These are phyloP conservation scores for Caenorhabditis macrosperma DNA, from an alignment of 2,888 invertebrate species.

Conservation along the genomic window DNA sequence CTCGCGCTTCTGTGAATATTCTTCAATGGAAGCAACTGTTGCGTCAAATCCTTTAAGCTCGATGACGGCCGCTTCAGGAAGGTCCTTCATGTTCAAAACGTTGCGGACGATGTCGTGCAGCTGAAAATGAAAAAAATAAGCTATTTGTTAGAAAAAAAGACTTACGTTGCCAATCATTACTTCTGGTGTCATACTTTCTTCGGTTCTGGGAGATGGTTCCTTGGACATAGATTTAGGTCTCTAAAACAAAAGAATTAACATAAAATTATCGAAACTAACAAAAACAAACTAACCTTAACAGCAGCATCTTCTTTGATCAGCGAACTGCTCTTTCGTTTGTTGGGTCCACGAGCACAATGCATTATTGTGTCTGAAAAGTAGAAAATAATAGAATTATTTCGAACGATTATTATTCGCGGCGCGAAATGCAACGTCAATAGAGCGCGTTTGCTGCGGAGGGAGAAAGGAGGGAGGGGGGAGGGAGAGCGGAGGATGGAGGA, in stretches of 20 bases:
- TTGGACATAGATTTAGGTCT: constrained; percentile 32
- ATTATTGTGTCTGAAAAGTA: constrained; percentile 4
- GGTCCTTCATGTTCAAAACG: background rate
- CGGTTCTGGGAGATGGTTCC: constrained; percentile 9
- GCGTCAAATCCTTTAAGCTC: constrained; percentile 55
- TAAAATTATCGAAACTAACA: background rate
- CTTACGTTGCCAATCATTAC: constrained; percentile 31
- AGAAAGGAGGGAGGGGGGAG: too few species aligned
- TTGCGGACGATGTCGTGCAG: constrained; percentile 21
- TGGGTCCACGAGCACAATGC: constrained; percentile 14
- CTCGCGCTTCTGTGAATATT: constrained; percentile 60
- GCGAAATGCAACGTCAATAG: background rate
- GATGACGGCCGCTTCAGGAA: constrained; percentile 44
- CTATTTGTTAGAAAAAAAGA: background rate
- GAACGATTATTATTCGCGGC: constrained; percentile 17
- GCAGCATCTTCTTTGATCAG: constrained; percentile 1
- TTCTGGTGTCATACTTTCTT: constrained; percentile 24
- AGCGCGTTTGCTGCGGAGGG: constrained; percentile 8
- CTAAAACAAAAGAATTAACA: background rate
- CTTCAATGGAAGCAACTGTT: constrained; percentile 44
- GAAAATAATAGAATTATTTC: background rate
- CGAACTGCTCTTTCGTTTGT: constrained; percentile 23
- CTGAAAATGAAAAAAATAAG: constrained; percentile 24
- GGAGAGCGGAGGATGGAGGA: too few species aligned
- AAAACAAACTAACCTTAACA: constrained; percentile 9